phyloP scores from a whole-genome alignment of 2,113 vertebrate species.

The Alligator sinensis region DNA sequence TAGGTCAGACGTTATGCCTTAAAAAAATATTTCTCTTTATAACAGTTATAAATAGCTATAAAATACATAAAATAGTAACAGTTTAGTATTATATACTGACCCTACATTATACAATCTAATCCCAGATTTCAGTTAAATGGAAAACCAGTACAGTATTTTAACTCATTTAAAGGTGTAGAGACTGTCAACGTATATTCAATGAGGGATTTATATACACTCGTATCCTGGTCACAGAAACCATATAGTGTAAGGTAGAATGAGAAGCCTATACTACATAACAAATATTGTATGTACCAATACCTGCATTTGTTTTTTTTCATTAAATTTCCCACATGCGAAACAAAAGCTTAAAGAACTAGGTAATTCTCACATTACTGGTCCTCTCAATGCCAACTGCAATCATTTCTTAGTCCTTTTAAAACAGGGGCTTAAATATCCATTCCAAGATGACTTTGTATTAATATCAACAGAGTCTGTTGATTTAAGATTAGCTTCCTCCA shows the following conservation, averaged over 20 bases:
- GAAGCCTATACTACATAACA: neutral
- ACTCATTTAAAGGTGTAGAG: neutral
- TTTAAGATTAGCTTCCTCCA: neutral
- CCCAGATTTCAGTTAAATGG: too few relatives aligned
- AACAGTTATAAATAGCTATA: too few relatives aligned
- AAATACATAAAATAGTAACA: too few relatives aligned
- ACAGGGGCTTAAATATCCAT: neutral
- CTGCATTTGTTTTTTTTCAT: neutral
- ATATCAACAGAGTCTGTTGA: neutral
- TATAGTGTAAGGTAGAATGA: neutral
- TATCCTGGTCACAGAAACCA: neutral
- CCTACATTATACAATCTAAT: too few relatives aligned
- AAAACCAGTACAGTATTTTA: too few relatives aligned
- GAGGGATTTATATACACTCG: neutral
- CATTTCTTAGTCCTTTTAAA: neutral
- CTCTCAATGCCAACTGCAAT: neutral
- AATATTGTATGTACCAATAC: neutral
- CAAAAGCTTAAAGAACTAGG: neutral
- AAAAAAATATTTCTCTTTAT: neutral
- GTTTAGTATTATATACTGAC: neutral
- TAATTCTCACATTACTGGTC: neutral
- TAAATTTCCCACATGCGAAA: neutral
- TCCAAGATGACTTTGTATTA: neutral
- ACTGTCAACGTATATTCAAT: neutral
- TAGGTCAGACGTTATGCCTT: neutral